phyloP scores from a whole-genome alignment of 1,140 invertebrate species.

The Drosophila subobscura region DNA sequence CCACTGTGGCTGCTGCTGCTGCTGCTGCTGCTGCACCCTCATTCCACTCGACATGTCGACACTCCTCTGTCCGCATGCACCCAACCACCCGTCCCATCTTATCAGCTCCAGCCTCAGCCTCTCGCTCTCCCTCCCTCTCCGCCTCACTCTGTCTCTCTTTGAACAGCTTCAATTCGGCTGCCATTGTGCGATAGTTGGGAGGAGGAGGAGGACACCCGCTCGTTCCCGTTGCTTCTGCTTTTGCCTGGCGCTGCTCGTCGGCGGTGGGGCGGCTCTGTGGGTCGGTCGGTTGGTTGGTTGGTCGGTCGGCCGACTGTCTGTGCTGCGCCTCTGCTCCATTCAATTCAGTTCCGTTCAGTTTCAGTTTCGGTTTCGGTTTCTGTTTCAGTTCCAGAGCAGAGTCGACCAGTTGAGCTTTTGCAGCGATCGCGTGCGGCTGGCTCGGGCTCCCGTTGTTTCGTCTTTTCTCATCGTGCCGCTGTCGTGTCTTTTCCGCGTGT shows the following conservation, averaged over 20 bases:
- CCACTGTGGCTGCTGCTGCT: background rate
- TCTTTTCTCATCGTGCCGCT: constrained; percentile 21
- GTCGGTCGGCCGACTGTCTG: constrained; percentile 27
- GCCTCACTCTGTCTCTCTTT: background rate
- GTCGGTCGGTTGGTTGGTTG: too few species aligned
- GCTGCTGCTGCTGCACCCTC: too few species aligned
- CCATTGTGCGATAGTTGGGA: background rate
- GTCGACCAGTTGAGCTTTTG: constrained; percentile 77
- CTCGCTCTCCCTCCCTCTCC: too few species aligned
- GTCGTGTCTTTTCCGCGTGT: constrained; percentile 30
- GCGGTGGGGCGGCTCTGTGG: background rate
- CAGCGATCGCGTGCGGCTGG: constrained; percentile 80
- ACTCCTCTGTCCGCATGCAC: too few species aligned
- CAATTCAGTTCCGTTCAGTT: constrained; percentile 14
- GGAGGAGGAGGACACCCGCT: background rate
- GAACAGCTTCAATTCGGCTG: background rate
- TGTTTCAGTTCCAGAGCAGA: constrained; percentile 36
- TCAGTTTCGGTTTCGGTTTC: constrained; percentile 54
- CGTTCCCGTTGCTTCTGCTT: constrained; percentile 2
- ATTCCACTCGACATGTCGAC: too few species aligned
- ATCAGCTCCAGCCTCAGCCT: too few species aligned
- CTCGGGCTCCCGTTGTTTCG: constrained; percentile 59
- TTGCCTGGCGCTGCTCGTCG: constrained; percentile 14
- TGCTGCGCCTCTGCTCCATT: constrained; percentile 29
- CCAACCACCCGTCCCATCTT: too few species aligned